Evolutionary conservation across 2,888 invertebrate species (phyloP).

Genomic region (Malthinus flaveolus): DNA sequence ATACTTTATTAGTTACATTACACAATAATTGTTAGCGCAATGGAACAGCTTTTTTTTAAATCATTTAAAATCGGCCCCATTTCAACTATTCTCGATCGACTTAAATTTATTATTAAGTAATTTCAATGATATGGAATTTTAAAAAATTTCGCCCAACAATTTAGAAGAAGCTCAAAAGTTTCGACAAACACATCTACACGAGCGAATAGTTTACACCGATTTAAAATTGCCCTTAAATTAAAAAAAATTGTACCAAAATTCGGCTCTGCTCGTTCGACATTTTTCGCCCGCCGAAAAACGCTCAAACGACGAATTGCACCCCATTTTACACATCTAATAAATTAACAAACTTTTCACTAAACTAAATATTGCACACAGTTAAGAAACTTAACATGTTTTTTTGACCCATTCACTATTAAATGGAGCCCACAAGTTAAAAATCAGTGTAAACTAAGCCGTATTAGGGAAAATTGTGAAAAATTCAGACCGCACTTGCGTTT

Average conservation of each 20-base stretch:
- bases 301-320: slow-evolving; percentile 26
- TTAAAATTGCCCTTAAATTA: slow-evolving; percentile 19
- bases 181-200: not conserved
- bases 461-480: slow-evolving; percentile 1
- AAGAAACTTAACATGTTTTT: slow-evolving; percentile 41
- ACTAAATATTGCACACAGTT: slow-evolving; percentile 6
- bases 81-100: slow-evolving; percentile 9
- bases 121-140: slow-evolving; percentile 32
- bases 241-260: slow-evolving; percentile 28
- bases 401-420: slow-evolving; percentile 26
- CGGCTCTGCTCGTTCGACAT: slow-evolving; percentile 15
- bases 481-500: slow-evolving; percentile 30
- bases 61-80: slow-evolving; percentile 8
- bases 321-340: slow-evolving; percentile 21
- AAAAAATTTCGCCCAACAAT: slow-evolving; percentile 19
- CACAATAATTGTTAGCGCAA: slow-evolving; percentile 36
- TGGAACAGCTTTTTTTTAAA: slow-evolving; percentile 15
- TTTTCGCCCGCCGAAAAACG: not conserved
- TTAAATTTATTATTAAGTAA: slow-evolving; percentile 23
- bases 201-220: slow-evolving; percentile 33
- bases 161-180: slow-evolving; percentile 16
- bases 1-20: slow-evolving; percentile 31
- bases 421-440: slow-evolving; percentile 9
- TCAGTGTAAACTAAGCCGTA: slow-evolving; percentile 37
- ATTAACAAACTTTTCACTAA: slow-evolving; percentile 5